phyloP scores from a whole-genome alignment of 2,113 vertebrate species.

The Perca schrenkii region DNA sequence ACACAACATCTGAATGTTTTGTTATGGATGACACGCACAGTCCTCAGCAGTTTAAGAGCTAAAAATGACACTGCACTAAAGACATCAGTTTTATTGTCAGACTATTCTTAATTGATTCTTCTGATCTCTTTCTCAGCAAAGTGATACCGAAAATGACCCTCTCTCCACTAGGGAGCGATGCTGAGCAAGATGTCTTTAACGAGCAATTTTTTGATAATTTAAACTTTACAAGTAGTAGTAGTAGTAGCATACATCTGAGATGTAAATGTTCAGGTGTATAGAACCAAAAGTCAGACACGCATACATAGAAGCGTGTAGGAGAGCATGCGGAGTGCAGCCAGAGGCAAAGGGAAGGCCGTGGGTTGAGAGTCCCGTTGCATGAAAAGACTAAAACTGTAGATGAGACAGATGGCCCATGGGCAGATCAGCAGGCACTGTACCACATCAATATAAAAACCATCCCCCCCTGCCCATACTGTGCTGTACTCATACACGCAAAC shows the following conservation, averaged over 20 bases:
- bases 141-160: conserved; percentile 18
- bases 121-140: conserved; percentile 7
- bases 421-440: conserved; percentile 67
- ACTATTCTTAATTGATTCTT: conserved; percentile 15
- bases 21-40: conserved; percentile 12
- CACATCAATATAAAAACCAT: conserved; percentile 63
- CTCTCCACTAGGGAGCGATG: conserved; percentile 61
- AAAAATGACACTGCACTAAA: conserved; percentile 6
- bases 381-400: conserved; percentile 67
- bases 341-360: conserved; percentile 67
- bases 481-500: conserved; percentile 42
- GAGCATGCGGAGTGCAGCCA: conserved; percentile 59
- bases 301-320: conserved; percentile 41
- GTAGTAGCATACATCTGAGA: conserved; percentile 15
- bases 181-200: conserved; percentile 50
- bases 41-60: background rate
- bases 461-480: conserved; percentile 37
- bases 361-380: conserved; percentile 74
- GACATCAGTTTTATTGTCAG: background rate
- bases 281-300: conserved; percentile 38
- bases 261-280: conserved; percentile 22
- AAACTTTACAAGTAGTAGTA: conserved; percentile 11
- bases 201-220: conserved; percentile 50
- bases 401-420: conserved; percentile 76
- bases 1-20: conserved; percentile 16